These are phyloP conservation scores for Neuroscelio doddi DNA, from an alignment of 2,888 invertebrate species.

Conservation along the genomic window DNA sequence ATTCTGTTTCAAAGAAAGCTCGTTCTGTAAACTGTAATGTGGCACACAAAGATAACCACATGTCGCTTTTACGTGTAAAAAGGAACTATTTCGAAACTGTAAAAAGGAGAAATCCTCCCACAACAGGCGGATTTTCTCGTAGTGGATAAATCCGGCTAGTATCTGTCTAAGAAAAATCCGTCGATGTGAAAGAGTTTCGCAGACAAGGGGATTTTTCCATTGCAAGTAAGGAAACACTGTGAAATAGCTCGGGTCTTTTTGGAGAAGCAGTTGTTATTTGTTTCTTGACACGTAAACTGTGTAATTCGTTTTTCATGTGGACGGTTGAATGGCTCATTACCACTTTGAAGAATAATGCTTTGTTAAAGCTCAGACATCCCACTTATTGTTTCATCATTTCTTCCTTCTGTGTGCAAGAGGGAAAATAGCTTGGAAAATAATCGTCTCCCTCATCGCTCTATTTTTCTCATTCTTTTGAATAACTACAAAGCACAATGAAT, in stretches of 20 bases:
- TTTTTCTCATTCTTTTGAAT: constrained; percentile 5
- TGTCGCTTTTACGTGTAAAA: background rate
- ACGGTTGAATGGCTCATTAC: background rate
- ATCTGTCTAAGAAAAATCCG: too few species aligned
- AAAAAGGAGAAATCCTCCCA: constrained; percentile 2
- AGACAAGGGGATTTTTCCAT: background rate
- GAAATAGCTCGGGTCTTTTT: too few species aligned
- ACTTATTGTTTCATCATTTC: background rate
- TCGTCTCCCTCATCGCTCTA: constrained; percentile 9
- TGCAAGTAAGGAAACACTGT: background rate
- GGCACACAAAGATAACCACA: background rate
- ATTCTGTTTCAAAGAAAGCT: background rate
- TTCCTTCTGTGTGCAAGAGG: background rate
- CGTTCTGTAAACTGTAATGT: background rate
- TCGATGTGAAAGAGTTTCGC: constrained; percentile 6
- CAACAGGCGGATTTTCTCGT: constrained; percentile 3
- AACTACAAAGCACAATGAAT: background rate
- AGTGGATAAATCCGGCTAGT: background rate
- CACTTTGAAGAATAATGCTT: background rate
- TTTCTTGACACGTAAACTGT: constrained; percentile 2
- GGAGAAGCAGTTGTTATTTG: too few species aligned
- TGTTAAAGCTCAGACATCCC: constrained; percentile 3
- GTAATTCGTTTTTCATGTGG: constrained; percentile 2
- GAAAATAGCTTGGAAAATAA: constrained; percentile 14
- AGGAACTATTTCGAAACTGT: background rate